phyloP scores from a whole-genome alignment of 2,113 vertebrate species.

The Cephalopterus ornatus region DNA sequence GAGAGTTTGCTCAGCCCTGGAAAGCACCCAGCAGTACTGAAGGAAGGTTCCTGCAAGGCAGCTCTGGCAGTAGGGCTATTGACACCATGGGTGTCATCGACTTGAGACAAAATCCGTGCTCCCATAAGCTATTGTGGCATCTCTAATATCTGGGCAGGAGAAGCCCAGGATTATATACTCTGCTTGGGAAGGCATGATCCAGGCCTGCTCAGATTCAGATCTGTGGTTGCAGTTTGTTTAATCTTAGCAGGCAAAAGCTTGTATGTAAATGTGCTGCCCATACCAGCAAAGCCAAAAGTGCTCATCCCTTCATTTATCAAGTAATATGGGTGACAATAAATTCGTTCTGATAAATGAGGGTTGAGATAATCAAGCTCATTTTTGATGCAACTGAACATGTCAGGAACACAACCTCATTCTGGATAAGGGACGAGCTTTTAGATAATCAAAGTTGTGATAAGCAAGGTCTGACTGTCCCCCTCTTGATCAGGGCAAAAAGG shows the following conservation, averaged over 20 bases:
- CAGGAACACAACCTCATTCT: not conserved
- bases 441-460: not conserved
- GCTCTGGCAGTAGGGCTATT: not conserved
- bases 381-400: not conserved
- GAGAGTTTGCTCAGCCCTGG: not conserved
- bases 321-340: not conserved
- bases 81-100: fast-evolving
- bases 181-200: not conserved
- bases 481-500: not conserved
- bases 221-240: not conserved
- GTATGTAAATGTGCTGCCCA: not conserved
- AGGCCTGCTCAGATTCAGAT: not conserved
- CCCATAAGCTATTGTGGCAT: not conserved
- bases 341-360: not conserved
- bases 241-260: not conserved
- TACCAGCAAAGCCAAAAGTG: not conserved
- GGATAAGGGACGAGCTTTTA: not conserved
- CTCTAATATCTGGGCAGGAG: not conserved
- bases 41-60: not conserved
- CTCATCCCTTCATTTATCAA: not conserved
- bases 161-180: fast-evolving
- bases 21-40: not conserved
- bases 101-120: not conserved
- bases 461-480: not conserved
- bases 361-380: not conserved